Evolutionary conservation across 2,113 vertebrate species (phyloP).

Genomic region (Pachycephala philippinensis): DNA sequence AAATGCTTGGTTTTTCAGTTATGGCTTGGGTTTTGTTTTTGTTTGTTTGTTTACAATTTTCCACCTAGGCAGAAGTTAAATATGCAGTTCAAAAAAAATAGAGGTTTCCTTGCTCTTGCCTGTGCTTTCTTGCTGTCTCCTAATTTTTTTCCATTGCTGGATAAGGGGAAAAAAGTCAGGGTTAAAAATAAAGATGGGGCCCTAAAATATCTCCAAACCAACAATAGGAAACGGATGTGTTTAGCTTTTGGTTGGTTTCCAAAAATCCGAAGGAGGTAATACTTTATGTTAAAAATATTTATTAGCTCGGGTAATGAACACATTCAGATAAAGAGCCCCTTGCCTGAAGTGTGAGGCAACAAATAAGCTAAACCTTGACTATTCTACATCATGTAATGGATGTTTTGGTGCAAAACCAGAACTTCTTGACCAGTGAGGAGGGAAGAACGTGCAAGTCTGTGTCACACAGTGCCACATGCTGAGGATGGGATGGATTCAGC

Average conservation of each 20-base stretch:
- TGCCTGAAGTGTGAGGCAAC: neutral
- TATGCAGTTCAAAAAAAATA: neutral
- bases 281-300: slow-evolving; percentile 39
- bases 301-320: neutral
- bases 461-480: fast-evolving
- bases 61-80: neutral
- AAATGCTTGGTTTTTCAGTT: neutral
- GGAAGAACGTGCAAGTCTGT: neutral
- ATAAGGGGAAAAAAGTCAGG: neutral
- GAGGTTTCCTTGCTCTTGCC: neutral
- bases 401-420: neutral
- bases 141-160: neutral
- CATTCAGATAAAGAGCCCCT: neutral
- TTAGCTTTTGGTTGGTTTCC: slow-evolving; percentile 27
- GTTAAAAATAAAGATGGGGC: slow-evolving; percentile 31
- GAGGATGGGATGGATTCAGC: neutral
- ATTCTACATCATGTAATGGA: neutral
- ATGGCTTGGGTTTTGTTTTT: neutral
- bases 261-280: slow-evolving; percentile 2
- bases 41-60: neutral
- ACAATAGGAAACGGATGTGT: slow-evolving; percentile 28
- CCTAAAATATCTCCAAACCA: slow-evolving; percentile 31
- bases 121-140: neutral
- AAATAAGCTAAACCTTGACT: neutral
- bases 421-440: neutral